Percentiles rank a stretch among this genome's conserved stretches.
These are phyloP conservation scores for Agonum fuliginosum DNA, from an alignment of 2,888 invertebrate species.

Conservation along the genomic window DNA sequence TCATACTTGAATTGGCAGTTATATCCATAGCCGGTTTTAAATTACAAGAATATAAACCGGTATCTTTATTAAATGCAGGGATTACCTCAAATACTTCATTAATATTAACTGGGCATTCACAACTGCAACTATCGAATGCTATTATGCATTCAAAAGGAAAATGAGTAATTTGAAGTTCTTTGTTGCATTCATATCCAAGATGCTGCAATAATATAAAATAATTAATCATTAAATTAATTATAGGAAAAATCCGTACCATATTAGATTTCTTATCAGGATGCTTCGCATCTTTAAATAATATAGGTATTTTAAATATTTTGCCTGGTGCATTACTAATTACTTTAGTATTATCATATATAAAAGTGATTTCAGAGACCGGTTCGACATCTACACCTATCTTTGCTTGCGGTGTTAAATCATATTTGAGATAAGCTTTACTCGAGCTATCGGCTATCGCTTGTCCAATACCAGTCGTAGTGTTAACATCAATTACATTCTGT, in stretches of 20 bases:
- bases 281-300: conserved; percentile 67
- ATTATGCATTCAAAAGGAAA: conserved; percentile 70
- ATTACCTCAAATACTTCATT: conserved; percentile 68
- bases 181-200: conserved; percentile 67
- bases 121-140: conserved; percentile 67
- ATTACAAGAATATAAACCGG: conserved; percentile 70
- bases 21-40: conserved; percentile 66
- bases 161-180: conserved; percentile 62
- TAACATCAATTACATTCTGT: conserved; percentile 67
- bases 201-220: conserved; percentile 4
- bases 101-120: conserved; percentile 65
- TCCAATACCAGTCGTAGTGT: conserved; percentile 70
- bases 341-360: conserved; percentile 63
- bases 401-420: conserved; percentile 68
- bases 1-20: conserved; percentile 66
- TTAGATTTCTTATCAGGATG: conserved; percentile 67
- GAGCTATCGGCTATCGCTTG: conserved; percentile 67
- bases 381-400: conserved; percentile 68
- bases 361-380: conserved; percentile 67
- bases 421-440: conserved; percentile 68
- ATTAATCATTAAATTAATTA: background rate
- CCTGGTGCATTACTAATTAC: conserved; percentile 67
- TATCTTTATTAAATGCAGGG: conserved; percentile 69
- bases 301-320: conserved; percentile 63
- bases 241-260: conserved; percentile 66